A percentile compares a stretch with the other conserved stretches of the same genome.
Conservation (phyloP, 2,888 invertebrate species). For the Peribatodes rhomboidaria region DNA sequence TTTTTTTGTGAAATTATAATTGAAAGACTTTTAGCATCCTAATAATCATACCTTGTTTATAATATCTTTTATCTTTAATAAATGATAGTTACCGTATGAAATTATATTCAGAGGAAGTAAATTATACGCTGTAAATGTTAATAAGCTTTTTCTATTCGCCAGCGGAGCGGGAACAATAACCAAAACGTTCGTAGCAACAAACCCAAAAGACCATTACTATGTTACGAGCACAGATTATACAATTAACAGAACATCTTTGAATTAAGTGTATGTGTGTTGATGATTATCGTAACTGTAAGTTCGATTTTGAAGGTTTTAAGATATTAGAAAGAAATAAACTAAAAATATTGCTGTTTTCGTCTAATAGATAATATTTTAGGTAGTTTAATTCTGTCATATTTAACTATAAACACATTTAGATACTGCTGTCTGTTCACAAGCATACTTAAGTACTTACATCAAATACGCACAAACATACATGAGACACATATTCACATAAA, state of each 20-base stretch:
- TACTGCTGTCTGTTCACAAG: too few species aligned
- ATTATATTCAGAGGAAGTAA: conserved; percentile 17
- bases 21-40: too few species aligned
- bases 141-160: conserved; percentile 37
- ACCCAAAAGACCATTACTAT: conserved; percentile 25
- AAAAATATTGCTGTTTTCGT: too few species aligned
- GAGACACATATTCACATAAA: too few species aligned
- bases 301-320: not conserved
- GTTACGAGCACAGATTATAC: conserved; percentile 14
- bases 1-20: too few species aligned
- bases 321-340: too few species aligned
- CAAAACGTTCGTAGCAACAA: conserved; percentile 28
- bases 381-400: too few species aligned
- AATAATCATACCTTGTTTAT: not conserved
- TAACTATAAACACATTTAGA: too few species aligned
- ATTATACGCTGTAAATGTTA: conserved; percentile 34
- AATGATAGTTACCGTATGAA: conserved; percentile 1
- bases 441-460: too few species aligned
- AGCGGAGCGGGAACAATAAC: conserved; percentile 39
- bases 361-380: too few species aligned
- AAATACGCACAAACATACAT: too few species aligned
- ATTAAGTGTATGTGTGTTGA: too few species aligned
- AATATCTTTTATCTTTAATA: not conserved
- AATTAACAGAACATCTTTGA: conserved; percentile 5
- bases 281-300: not conserved